Percentiles rank a stretch among this genome's conserved stretches.
These are phyloP conservation scores for Gnathonemus longibarbis DNA, from an alignment of 2,113 vertebrate genomes.

Conservation along the genomic window DNA sequence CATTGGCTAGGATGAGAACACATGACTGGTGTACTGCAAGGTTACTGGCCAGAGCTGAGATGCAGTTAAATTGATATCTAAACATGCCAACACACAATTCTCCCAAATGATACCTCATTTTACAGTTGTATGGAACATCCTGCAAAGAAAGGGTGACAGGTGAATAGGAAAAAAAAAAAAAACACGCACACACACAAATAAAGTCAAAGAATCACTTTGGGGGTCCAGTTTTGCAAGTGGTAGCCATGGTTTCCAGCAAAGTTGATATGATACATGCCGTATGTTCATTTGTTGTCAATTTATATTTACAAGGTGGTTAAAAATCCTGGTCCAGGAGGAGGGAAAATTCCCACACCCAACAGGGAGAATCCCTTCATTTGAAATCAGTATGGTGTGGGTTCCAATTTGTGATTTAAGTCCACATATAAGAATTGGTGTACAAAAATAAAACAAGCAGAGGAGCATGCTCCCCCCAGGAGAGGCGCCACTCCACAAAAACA, in stretches of 20 bases:
- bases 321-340: background rate
- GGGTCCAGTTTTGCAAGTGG: slow-evolving; percentile 10
- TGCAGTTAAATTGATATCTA: slow-evolving; percentile 8
- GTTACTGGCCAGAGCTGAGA: slow-evolving; percentile 16
- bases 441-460: background rate
- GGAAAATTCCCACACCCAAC: background rate
- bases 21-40: background rate
- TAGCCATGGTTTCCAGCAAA: background rate
- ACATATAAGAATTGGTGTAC: background rate
- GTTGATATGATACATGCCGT: background rate
- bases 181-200: background rate
- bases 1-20: background rate
- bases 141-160: slow-evolving; percentile 1
- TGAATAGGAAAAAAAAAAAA: background rate
- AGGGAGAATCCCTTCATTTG: background rate
- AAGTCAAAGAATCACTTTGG: slow-evolving; percentile 1
- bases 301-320: background rate
- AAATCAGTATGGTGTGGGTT: background rate
- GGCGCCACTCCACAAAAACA: slow-evolving; percentile 6
- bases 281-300: background rate
- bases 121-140: background rate
- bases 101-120: background rate
- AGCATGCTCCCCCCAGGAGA: background rate
- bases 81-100: background rate
- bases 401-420: background rate